A percentile compares a stretch with the other conserved stretches of the same genome.
Evolutionary conservation across 2,113 vertebrate species (phyloP).

Genomic region (Anseranas semipalmata): DNA sequence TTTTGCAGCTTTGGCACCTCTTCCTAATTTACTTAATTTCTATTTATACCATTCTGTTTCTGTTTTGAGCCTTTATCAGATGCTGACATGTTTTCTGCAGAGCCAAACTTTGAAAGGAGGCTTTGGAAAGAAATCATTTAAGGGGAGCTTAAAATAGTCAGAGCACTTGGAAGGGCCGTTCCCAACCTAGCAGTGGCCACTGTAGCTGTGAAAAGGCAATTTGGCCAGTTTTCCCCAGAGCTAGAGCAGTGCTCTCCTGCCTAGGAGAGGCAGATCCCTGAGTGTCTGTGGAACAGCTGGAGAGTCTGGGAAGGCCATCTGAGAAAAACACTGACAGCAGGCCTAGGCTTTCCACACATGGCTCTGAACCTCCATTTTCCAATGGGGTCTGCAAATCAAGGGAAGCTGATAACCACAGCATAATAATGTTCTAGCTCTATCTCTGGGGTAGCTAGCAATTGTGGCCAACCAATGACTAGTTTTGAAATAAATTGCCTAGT

Average conservation of each 20-base stretch:
- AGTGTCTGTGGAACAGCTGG: not conserved
- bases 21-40: conserved; percentile 51
- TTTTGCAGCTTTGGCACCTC: conserved; percentile 53
- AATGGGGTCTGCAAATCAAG: not conserved
- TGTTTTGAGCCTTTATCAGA: conserved; percentile 19
- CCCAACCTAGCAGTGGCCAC: not conserved
- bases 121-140: not conserved
- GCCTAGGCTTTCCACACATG: not conserved
- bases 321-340: not conserved
- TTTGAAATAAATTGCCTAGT: not conserved
- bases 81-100: not conserved
- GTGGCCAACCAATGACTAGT: not conserved
- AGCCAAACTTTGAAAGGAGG: not conserved
- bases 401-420: not conserved
- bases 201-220: not conserved
- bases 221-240: not conserved
- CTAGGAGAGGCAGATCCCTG: not conserved
- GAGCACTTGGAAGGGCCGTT: not conserved
- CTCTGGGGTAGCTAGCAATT: not conserved
- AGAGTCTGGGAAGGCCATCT: not conserved
- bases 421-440: not conserved
- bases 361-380: not conserved
- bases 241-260: not conserved
- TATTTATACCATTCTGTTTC: conserved; percentile 41
- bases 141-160: not conserved